A percentile compares a stretch with the other conserved stretches of the same genome.
Conservation (phyloP, 2,797 vertebrate genomes). For the Molothrus ater region DNA sequence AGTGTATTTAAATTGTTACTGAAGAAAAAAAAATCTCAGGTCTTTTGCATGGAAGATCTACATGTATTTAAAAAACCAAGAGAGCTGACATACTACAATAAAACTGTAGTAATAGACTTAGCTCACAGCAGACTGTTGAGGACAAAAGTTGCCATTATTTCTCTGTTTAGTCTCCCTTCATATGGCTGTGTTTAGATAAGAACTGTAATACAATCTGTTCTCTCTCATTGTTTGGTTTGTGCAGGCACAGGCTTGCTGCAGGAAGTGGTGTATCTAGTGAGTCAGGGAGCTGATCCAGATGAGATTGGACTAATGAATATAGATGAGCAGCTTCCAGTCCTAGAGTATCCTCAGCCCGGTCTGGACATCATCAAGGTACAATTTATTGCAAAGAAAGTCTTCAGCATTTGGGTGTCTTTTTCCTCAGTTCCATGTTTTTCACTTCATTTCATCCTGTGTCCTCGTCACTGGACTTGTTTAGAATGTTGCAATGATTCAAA, state of each 20-base stretch:
- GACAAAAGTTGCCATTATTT: not conserved
- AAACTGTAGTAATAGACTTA: not conserved
- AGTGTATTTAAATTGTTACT: not conserved
- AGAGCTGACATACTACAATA: not conserved
- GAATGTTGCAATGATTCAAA: not conserved
- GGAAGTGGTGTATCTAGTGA: constrained; percentile 97
- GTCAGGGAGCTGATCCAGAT: constrained; percentile 95
- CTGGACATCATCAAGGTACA: constrained; percentile 96
- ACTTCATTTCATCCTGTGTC: not conserved
- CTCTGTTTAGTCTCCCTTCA: not conserved
- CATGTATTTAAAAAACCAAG: not conserved
- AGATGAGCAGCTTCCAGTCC: constrained; percentile 95
- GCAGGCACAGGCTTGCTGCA: constrained; percentile 95
- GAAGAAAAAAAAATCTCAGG: not conserved
- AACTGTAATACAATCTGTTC: constrained; percentile 29
- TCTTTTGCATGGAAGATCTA: not conserved
- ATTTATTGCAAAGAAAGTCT: not conserved
- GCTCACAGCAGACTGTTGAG: not conserved
- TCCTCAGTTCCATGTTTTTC: not conserved
- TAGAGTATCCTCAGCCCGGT: constrained; percentile 96
- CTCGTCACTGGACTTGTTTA: not conserved
- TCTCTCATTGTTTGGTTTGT: constrained; percentile 32
- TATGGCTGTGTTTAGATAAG: constrained; percentile 30
- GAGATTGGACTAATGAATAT: constrained; percentile 99
- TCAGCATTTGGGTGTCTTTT: not conserved